Conservation (phyloP, 1,140 invertebrate genomes). For the Megathymus violae region DNA sequence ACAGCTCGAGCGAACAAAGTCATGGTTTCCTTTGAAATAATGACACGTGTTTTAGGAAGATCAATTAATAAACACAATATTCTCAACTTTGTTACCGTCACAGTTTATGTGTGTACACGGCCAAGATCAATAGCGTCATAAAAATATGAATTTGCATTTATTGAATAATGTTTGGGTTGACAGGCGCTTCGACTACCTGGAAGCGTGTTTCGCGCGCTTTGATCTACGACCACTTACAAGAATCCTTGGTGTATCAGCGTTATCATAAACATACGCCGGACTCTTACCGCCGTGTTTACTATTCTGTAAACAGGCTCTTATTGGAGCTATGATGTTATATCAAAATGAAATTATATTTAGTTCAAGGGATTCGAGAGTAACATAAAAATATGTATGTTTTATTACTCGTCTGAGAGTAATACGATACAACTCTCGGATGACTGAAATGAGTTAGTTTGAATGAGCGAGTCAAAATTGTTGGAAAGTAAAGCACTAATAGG, state of each 20-base stretch:
- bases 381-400: not conserved
- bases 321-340: slow-evolving; percentile 6
- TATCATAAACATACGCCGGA: slow-evolving; percentile 29
- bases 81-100: too few relatives aligned
- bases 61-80: too few relatives aligned
- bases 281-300: slow-evolving; percentile 31
- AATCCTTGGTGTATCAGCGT: slow-evolving; percentile 22
- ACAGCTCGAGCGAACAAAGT: too few relatives aligned
- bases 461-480: too few relatives aligned
- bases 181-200: slow-evolving; percentile 14
- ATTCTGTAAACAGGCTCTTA: slow-evolving; percentile 11
- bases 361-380: not conserved
- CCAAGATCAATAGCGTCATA: not conserved
- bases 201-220: slow-evolving; percentile 29
- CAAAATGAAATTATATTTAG: slow-evolving; percentile 2
- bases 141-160: slow-evolving; percentile 9
- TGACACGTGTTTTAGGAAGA: too few relatives aligned
- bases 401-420: not conserved
- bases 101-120: slow-evolving; percentile 6
- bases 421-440: too few relatives aligned
- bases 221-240: slow-evolving; percentile 25
- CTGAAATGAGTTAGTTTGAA: too few relatives aligned
- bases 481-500: too few relatives aligned
- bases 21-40: too few relatives aligned
- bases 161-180: slow-evolving; percentile 1